phyloP scores from a whole-genome alignment of 2,113 vertebrate genomes.

The Tiliqua scincoides region DNA sequence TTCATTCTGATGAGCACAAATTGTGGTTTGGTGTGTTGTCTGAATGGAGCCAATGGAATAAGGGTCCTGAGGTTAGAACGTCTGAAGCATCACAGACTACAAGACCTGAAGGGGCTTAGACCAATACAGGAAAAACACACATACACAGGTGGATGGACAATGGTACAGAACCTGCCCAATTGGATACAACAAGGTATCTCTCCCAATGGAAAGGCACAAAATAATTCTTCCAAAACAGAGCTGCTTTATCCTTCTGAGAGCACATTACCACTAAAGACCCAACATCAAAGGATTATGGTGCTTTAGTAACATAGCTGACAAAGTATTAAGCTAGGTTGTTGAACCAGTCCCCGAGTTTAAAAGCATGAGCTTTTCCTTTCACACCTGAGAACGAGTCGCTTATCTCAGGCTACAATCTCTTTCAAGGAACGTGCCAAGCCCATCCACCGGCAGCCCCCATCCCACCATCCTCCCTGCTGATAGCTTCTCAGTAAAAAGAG shows the following conservation, averaged over 20 bases:
- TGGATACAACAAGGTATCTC: constrained; percentile 1
- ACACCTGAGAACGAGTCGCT: constrained; percentile 80
- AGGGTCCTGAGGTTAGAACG: not conserved
- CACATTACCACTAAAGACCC: constrained; percentile 21
- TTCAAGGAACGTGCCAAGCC: constrained; percentile 81
- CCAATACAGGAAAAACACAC: not conserved
- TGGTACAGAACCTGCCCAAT: not conserved
- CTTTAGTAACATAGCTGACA: constrained; percentile 57
- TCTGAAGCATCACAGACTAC: not conserved
- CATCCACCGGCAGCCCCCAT: constrained; percentile 74
- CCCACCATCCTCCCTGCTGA: constrained; percentile 85
- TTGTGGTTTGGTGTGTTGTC: no score
- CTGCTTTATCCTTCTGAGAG: constrained; percentile 25
- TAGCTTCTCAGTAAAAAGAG: constrained; percentile 83
- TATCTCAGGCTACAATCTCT: constrained; percentile 83
- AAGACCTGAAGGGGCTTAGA: not conserved
- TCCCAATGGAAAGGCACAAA: constrained; percentile 5
- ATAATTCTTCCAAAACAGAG: constrained; percentile 28
- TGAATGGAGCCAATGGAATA: not conserved
- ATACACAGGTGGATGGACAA: no score
- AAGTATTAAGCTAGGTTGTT: constrained; percentile 67
- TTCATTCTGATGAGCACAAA: no score
- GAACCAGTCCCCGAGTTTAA: constrained; percentile 57
- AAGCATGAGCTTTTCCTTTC: constrained; percentile 77
- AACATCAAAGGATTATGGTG: constrained; percentile 51